Percentiles rank a stretch among this genome's conserved stretches.
phyloP scores from a whole-genome alignment of 1,140 invertebrate genomes.

The Steinernema khuongi region DNA sequence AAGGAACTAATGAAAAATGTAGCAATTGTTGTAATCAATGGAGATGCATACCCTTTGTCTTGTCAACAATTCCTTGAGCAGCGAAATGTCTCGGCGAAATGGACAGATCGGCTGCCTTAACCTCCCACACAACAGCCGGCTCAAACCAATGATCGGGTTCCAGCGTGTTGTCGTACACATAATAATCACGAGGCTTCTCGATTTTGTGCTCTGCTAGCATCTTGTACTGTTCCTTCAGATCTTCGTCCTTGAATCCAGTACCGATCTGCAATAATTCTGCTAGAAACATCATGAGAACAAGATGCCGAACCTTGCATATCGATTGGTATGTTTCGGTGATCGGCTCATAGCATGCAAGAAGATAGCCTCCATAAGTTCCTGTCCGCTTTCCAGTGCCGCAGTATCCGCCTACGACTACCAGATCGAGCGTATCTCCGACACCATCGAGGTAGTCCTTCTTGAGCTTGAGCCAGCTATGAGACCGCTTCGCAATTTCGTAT shows the following conservation, averaged over 20 bases:
- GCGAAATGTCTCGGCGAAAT: conserved; percentile 89
- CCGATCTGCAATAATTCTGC: conserved; percentile 72
- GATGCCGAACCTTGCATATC: conserved; percentile 72
- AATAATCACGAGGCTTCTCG: conserved; percentile 73
- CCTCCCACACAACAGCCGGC: conserved; percentile 75
- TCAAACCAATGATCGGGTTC: conserved; percentile 94
- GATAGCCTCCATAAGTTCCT: conserved; percentile 87
- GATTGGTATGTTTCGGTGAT: conserved; percentile 87
- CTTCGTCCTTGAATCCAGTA: conserved; percentile 91
- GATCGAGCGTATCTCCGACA: conserved; percentile 84
- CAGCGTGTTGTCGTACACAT: conserved; percentile 71
- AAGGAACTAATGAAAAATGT: background rate
- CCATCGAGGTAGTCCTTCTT: conserved; percentile 97
- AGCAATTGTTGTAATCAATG: background rate
- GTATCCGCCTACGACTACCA: conserved; percentile 90
- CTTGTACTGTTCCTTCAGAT: conserved; percentile 71
- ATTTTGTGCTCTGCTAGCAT: conserved; percentile 70
- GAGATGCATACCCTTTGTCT: conserved; percentile 39
- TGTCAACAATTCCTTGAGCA: conserved; percentile 72
- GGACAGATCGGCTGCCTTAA: conserved; percentile 92
- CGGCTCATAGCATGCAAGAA: conserved; percentile 90
- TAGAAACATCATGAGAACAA: background rate
- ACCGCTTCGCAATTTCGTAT: conserved; percentile 95
- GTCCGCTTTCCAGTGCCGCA: conserved; percentile 86
- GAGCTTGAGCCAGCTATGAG: conserved; percentile 72